phyloP scores from a whole-genome alignment of 2,113 vertebrate genomes.

The Ranitomeya imitator region DNA sequence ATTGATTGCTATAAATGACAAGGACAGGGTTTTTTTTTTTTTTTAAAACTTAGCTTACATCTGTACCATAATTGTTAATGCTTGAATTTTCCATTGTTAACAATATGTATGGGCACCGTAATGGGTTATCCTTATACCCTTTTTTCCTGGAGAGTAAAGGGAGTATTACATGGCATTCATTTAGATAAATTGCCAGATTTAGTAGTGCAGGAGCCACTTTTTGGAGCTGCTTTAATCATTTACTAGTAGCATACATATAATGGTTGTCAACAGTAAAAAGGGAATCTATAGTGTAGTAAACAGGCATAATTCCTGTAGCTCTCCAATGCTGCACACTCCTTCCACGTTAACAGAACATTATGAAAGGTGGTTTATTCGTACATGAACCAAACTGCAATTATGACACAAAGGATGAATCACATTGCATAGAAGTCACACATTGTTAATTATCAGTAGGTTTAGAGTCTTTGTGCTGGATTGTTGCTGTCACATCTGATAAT shows the following conservation, averaged over 20 bases:
- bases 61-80: no score
- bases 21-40: no score
- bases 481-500: neutral
- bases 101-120: no score
- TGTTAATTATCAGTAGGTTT: neutral
- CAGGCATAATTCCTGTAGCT: neutral
- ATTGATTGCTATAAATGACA: no score
- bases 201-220: neutral
- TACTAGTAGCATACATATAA: neutral
- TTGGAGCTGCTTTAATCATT: neutral
- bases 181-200: no score
- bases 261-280: neutral
- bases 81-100: no score
- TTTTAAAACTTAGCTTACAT: no score
- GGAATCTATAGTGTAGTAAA: neutral
- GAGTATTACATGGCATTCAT: neutral
- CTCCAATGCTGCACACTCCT: neutral
- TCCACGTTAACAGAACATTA: neutral
- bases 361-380: neutral
- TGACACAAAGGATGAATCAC: neutral
- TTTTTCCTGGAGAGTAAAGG: neutral
- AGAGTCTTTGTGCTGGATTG: neutral
- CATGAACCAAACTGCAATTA: neutral
- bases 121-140: no score
- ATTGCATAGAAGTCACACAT: neutral